phyloP scores from a whole-genome alignment of 2,888 invertebrate genomes.

The Drosophila testacea region DNA sequence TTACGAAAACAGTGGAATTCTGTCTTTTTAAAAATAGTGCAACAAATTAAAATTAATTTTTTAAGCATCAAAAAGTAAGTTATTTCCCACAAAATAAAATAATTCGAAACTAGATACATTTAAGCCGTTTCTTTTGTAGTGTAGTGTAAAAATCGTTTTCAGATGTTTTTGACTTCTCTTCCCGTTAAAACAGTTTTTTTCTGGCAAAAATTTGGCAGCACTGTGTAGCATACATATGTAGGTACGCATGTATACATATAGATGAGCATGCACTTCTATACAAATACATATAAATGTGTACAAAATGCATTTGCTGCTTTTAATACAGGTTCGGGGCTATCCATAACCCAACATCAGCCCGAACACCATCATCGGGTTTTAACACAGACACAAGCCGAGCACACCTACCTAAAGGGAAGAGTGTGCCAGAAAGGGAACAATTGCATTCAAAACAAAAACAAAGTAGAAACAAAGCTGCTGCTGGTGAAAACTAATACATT shows the following conservation, averaged over 20 bases:
- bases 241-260: constrained; percentile 10
- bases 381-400: constrained; percentile 35
- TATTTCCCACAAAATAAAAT: no score
- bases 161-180: no score
- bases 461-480: constrained; percentile 56
- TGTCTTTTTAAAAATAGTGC: no score
- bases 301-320: constrained; percentile 53
- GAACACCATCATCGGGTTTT: constrained; percentile 47
- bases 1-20: no score
- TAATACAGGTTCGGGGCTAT: constrained; percentile 55
- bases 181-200: no score
- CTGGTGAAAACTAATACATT: constrained; percentile 49
- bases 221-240: constrained; percentile 21
- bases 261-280: constrained; percentile 12
- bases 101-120: no score
- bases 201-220: no score
- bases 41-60: no score
- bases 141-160: no score
- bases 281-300: constrained; percentile 15
- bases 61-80: no score
- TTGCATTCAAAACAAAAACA: constrained; percentile 63
- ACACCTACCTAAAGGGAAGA: constrained; percentile 22
- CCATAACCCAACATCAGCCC: constrained; percentile 36
- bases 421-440: constrained; percentile 57
- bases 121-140: no score